Conservation (phyloP, 2,113 vertebrate species). For the Sclerurus mexicanus region DNA sequence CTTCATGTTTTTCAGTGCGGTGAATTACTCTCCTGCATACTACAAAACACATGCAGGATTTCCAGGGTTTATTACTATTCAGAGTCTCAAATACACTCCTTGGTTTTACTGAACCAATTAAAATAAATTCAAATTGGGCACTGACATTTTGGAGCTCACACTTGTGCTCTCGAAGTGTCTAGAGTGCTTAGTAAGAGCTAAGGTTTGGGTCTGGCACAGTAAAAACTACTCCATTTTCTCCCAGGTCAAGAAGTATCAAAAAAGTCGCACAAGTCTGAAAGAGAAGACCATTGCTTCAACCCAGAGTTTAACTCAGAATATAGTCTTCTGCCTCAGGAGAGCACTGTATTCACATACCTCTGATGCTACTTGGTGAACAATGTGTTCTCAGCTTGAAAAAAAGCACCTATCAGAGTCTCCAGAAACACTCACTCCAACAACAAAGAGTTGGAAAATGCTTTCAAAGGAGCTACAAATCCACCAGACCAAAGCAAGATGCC, state of each 20-base stretch:
- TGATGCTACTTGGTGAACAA: background rate
- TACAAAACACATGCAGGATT: background rate
- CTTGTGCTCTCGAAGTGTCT: background rate
- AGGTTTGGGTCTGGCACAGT: background rate
- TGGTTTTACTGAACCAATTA: background rate
- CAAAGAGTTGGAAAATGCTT: conserved; percentile 18
- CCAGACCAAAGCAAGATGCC: background rate
- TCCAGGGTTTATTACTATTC: background rate
- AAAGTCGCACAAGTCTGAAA: background rate
- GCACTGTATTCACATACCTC: background rate
- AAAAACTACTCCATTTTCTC: background rate
- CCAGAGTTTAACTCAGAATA: background rate
- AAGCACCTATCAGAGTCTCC: background rate
- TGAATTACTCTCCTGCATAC: background rate
- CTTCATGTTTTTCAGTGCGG: background rate
- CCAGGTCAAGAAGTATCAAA: background rate
- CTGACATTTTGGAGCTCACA: background rate
- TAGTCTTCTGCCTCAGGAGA: background rate
- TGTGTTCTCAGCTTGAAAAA: background rate
- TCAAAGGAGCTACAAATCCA: conserved; percentile 28
- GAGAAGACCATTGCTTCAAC: accelerated
- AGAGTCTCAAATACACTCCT: background rate
- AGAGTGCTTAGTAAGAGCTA: background rate
- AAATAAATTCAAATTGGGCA: background rate
- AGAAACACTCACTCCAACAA: background rate